Conservation (phyloP, 2,113 vertebrate species). For the Chlamydotis undulata region DNA sequence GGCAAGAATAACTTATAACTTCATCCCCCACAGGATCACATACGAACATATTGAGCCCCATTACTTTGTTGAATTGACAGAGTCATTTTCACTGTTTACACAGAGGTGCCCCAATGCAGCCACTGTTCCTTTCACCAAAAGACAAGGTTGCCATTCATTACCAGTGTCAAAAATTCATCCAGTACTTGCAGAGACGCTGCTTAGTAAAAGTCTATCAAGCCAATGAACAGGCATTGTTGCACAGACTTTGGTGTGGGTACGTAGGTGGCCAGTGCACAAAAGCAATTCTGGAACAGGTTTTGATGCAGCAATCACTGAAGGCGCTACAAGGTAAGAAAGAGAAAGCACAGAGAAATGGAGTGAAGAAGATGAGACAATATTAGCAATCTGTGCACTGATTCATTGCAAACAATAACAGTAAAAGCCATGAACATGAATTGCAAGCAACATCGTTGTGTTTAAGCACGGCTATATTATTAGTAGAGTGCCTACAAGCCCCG, state of each 20-base stretch:
- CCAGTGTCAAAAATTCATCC: background rate
- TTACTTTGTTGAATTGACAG: background rate
- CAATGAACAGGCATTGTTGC: background rate
- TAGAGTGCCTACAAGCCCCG: background rate
- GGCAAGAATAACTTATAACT: background rate
- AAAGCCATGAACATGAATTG: background rate
- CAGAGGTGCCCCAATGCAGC: background rate
- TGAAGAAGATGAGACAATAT: background rate
- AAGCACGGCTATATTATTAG: background rate
- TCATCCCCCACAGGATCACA: background rate
- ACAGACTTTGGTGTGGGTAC: background rate
- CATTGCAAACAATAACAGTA: background rate
- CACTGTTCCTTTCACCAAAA: background rate
- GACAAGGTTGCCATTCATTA: background rate
- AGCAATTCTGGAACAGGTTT: background rate
- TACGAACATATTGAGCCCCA: background rate
- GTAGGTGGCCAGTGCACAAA: fast-evolving
- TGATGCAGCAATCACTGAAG: background rate
- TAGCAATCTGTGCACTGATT: background rate
- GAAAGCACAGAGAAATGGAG: background rate
- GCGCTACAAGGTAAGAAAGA: background rate
- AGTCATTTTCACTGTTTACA: background rate
- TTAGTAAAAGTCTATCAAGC: background rate
- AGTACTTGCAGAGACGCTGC: background rate
- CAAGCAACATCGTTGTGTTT: background rate